Evolutionary conservation across 2,797 vertebrate species (phyloP).

Genomic region (Neoniphon sammara): DNA sequence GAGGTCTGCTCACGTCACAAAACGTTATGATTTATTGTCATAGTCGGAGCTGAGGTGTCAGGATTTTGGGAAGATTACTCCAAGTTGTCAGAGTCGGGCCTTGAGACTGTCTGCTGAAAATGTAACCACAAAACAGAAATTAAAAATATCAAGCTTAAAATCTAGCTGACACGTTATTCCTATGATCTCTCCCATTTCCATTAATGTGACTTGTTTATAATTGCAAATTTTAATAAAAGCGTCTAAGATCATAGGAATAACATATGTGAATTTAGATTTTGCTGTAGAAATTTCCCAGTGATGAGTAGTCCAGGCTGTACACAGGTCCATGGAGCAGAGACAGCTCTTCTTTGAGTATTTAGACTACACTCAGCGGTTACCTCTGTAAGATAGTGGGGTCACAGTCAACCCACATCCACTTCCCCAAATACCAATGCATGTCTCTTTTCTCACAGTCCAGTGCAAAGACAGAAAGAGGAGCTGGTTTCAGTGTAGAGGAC

Average conservation of each 20-base stretch:
- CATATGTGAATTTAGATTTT: not conserved
- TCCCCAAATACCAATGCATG: not conserved
- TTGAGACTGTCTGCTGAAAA: not conserved
- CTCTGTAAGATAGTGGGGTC: too few species aligned
- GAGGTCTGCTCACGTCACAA: constrained; percentile 54
- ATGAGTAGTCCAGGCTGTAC: not conserved
- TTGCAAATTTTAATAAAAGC: not conserved
- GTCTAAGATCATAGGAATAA: not conserved
- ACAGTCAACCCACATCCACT: too few species aligned
- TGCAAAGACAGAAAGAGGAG: not conserved
- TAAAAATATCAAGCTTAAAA: too few species aligned
- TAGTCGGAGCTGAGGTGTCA: constrained; percentile 24
- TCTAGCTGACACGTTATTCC: too few species aligned
- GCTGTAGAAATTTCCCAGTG: not conserved
- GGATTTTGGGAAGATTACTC: too few species aligned
- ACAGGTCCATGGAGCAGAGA: not conserved
- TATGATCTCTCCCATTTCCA: too few species aligned
- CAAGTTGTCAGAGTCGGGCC: too few species aligned
- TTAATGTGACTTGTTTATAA: not conserved
- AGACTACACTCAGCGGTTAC: too few species aligned
- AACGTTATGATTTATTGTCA: constrained; percentile 43
- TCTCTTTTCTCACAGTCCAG: not conserved
- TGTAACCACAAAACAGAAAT: too few species aligned
- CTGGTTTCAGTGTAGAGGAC: not conserved
- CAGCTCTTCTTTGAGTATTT: not conserved